Base-by-base conservation (phyloP, 2,797 vertebrate genomes). In the Aldrovandia affinis region DNA sequence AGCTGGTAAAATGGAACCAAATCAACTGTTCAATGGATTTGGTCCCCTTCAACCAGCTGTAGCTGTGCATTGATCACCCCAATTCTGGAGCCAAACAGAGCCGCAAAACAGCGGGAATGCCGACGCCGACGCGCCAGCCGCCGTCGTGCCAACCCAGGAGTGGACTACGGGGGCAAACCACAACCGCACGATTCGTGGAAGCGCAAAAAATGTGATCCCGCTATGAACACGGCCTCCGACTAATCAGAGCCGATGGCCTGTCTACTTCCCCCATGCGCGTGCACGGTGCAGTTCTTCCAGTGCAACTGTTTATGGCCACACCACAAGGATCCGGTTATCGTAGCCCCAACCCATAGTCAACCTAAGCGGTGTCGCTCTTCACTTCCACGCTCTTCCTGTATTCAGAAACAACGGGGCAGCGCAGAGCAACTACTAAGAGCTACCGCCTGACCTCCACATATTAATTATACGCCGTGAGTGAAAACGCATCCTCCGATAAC, bases 1-100 rank as follows among this genome's bases (percentile, higher is more conserved):
- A 96, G 96, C 96, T 97, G 96, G 96, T 97, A 97, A 97, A 97
- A 97, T 97, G 96, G 96, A 97, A 97, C 96, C 96, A 97, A 96
- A 97, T 97, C 96, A 95, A 86, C 96, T 95, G 82, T 95, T 94
- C 93, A 90, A 96, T 96, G 96, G 96, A 96, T 97, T 97, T 97
- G 96, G 96, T 97, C 96, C 96, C 96, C 96, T 97, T 97, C 96
- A 97, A 97, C 96, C 96, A 97, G 96, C 96, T 97, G 96, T 96
- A 97, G 96, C 92, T 92, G 91, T 90, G 91, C 92, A 92, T 91
- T 92, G 86, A 92, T 94, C 91, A 90, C 92, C 85, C 87, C 85
- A n/a, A 83, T 61, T 81, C 50, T 54, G 75, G 80, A 44, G 70
- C 47, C 54, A 73, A 55, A 81, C 54, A 20, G 36, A 42, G 33